Conservation (phyloP, 2,113 vertebrate genomes). For the Vireo altiloquus region DNA sequence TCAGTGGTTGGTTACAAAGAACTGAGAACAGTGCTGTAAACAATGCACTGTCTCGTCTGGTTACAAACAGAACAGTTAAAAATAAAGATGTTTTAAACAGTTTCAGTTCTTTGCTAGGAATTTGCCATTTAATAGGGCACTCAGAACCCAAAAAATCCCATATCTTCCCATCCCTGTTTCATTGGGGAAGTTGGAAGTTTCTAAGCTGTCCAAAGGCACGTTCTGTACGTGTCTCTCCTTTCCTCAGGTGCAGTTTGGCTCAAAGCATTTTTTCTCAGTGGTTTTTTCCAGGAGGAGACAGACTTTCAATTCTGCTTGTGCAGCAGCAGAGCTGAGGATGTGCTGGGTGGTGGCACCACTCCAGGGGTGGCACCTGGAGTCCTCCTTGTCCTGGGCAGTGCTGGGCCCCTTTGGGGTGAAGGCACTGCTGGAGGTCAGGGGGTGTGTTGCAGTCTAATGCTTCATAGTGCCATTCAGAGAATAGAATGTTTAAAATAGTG, state of each 20-base stretch:
- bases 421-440: not conserved
- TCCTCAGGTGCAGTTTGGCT: not conserved
- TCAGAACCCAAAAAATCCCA: not conserved
- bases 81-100: not conserved
- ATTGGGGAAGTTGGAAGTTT: not conserved
- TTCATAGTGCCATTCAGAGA: not conserved
- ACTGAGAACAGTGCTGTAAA: not conserved
- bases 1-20: not conserved
- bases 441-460: fast-evolving
- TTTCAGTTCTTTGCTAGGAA: not conserved
- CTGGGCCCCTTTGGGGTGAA: not conserved
- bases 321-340: not conserved
- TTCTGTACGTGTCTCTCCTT: not conserved
- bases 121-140: not conserved
- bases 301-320: not conserved
- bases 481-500: not conserved
- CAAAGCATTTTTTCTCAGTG: not conserved
- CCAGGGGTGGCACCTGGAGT: not conserved
- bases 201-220: not conserved
- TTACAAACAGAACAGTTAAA: not conserved
- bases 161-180: not conserved
- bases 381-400: too few species aligned
- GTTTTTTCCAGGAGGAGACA: not conserved
- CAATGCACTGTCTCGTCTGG: not conserved
- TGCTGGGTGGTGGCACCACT: not conserved